These are phyloP conservation scores for Gerris lacustris DNA, from an alignment of 2,888 invertebrate species.

Conservation along the genomic window DNA sequence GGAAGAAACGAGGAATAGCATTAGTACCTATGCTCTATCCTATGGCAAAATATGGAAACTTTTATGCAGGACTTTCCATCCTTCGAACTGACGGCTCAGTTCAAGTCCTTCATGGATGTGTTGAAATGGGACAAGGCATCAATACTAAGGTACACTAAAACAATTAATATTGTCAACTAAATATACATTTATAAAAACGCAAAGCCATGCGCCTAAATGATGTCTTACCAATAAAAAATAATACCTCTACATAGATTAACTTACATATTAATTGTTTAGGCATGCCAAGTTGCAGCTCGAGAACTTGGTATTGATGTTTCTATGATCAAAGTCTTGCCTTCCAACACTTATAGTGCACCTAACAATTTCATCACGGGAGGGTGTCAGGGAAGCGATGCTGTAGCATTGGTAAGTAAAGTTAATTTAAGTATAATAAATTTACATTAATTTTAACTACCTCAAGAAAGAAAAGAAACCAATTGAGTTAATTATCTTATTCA, in stretches of 20 bases:
- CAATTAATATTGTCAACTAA: slow-evolving; percentile 8
- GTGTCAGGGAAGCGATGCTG: slow-evolving; percentile 33
- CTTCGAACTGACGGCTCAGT: slow-evolving; percentile 61
- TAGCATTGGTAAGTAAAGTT: slow-evolving; percentile 21
- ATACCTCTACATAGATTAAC: not conserved
- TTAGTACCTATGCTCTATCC: slow-evolving; percentile 58
- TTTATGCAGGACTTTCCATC: slow-evolving; percentile 50
- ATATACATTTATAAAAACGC: slow-evolving; percentile 8
- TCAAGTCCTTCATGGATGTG: slow-evolving; percentile 55
- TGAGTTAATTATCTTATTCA: no score
- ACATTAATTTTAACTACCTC: no score
- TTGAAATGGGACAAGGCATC: slow-evolving; percentile 71
- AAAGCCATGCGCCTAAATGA: not conserved
- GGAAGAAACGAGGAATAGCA: slow-evolving; percentile 65
- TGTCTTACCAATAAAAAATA: slow-evolving; percentile 2
- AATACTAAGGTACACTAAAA: slow-evolving; percentile 51
- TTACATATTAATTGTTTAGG: slow-evolving; percentile 28
- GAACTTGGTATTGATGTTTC: slow-evolving; percentile 38
- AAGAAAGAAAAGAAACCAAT: no score
- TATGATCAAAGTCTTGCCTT: slow-evolving; percentile 36
- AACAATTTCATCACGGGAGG: slow-evolving; percentile 39
- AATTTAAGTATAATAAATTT: no score
- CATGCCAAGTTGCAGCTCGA: slow-evolving; percentile 38
- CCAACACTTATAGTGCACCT: slow-evolving; percentile 35
- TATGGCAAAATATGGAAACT: slow-evolving; percentile 42